Evolutionary conservation across 1,140 invertebrate genomes (phyloP).

Genomic region (Dinoponera quadriceps): DNA sequence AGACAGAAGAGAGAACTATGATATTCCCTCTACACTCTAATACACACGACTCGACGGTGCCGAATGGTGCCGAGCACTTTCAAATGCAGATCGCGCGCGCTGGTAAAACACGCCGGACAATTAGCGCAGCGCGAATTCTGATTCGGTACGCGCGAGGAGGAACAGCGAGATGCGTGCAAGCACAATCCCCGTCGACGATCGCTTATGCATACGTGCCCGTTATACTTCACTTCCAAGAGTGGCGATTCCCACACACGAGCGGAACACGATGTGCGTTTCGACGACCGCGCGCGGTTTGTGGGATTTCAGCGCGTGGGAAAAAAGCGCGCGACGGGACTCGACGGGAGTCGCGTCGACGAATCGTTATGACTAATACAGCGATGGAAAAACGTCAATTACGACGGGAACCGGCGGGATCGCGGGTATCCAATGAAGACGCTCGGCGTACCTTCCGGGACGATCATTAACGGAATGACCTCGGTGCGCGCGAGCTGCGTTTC

Average conservation of each 20-base stretch:
- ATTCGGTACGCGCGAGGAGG: not conserved
- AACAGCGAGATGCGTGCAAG: not conserved
- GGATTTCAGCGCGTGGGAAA: conserved; percentile 63
- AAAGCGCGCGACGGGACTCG: conserved; percentile 33
- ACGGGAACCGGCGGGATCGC: conserved; percentile 2
- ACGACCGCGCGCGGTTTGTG: conserved; percentile 46
- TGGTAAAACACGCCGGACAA: not conserved
- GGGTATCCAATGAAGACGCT: conserved; percentile 35
- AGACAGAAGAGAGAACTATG: too few relatives aligned
- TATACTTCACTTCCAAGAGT: conserved; percentile 14
- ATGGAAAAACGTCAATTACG: conserved; percentile 36
- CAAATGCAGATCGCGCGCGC: not conserved
- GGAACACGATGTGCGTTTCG: conserved; percentile 33
- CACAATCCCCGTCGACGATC: not conserved
- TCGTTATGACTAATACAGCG: conserved; percentile 48
- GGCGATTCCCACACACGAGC: conserved; percentile 45
- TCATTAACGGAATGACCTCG: conserved; percentile 55
- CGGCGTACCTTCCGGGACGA: not conserved
- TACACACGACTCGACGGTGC: too few relatives aligned
- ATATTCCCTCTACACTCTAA: too few relatives aligned
- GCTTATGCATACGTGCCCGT: not conserved
- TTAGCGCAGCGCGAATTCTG: conserved; percentile 4
- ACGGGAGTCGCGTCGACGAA: conserved; percentile 28
- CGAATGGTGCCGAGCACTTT: too few relatives aligned
- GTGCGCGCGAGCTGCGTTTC: not conserved